These are phyloP conservation scores for Galago senegalensis DNA, from an alignment of 2,797 vertebrate genomes.

Conservation along the genomic window DNA sequence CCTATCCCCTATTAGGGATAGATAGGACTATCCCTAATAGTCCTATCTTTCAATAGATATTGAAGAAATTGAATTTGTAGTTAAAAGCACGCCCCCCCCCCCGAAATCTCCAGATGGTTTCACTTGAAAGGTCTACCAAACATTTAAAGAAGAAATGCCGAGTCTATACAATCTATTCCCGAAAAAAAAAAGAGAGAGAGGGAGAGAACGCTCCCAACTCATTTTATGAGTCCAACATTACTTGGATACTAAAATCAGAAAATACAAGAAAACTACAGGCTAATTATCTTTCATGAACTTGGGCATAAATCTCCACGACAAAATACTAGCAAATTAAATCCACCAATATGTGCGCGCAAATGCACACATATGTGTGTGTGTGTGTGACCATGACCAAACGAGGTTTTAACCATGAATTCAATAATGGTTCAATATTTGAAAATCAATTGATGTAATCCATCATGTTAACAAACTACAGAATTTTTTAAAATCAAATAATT, in stretches of 20 bases:
- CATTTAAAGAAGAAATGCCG: neutral
- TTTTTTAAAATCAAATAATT: neutral
- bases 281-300: conserved; percentile 1
- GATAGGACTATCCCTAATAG: too few relatives aligned
- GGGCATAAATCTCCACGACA: neutral
- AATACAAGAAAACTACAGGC: neutral
- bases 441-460: neutral
- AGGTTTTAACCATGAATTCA: neutral
- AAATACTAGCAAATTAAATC: neutral
- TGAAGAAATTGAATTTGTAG: neutral
- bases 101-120: neutral
- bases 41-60: neutral
- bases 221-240: neutral
- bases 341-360: neutral
- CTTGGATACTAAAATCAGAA: neutral
- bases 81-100: neutral
- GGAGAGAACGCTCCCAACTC: neutral
- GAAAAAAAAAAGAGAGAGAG: neutral
- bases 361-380: neutral
- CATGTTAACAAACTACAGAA: neutral
- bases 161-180: neutral
- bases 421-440: neutral
- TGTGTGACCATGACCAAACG: neutral
- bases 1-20: too few relatives aligned
- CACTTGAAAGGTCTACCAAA: neutral